A percentile compares a stretch with the other conserved stretches of the same genome.
phyloP scores from a whole-genome alignment of 2,797 vertebrate genomes.

The Melanotaenia nigrans region DNA sequence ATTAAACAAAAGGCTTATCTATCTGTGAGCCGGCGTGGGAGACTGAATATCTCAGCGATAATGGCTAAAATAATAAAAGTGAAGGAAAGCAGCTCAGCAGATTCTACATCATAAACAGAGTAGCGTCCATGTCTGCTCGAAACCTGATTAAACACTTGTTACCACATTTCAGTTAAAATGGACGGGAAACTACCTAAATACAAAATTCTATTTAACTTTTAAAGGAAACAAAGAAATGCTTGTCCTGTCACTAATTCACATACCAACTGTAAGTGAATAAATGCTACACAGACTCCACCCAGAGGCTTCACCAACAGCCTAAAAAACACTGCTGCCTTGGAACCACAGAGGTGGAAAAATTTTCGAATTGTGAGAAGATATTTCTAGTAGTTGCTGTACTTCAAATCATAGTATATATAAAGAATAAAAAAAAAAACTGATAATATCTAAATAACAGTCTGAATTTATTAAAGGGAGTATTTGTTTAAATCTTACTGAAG shows the following conservation, averaged over 20 bases:
- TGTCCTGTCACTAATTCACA: conserved; percentile 33
- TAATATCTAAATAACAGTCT: too few relatives aligned
- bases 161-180: conserved; percentile 28
- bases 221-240: conserved; percentile 33
- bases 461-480: too few relatives aligned
- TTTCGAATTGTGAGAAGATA: too few relatives aligned
- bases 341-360: background rate
- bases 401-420: background rate
- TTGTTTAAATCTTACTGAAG: too few relatives aligned
- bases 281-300: conserved; percentile 1
- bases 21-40: background rate
- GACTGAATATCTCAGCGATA: conserved; percentile 13
- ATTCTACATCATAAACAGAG: conserved; percentile 16
- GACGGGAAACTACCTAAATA: conserved; percentile 26
- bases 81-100: conserved; percentile 14
- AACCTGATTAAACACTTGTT: conserved; percentile 57
- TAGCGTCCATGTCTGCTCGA: conserved; percentile 36
- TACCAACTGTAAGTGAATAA: conserved; percentile 43
- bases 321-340: background rate
- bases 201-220: conserved; percentile 35
- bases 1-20: conserved; percentile 23
- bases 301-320: conserved; percentile 1
- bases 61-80: conserved; percentile 33
- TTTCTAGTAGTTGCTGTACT: background rate
- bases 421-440: too few relatives aligned